Percentiles rank a stretch among this genome's conserved stretches.
These are phyloP conservation scores for Acleris holmiana DNA, from an alignment of 2,888 invertebrate genomes.

Conservation along the genomic window DNA sequence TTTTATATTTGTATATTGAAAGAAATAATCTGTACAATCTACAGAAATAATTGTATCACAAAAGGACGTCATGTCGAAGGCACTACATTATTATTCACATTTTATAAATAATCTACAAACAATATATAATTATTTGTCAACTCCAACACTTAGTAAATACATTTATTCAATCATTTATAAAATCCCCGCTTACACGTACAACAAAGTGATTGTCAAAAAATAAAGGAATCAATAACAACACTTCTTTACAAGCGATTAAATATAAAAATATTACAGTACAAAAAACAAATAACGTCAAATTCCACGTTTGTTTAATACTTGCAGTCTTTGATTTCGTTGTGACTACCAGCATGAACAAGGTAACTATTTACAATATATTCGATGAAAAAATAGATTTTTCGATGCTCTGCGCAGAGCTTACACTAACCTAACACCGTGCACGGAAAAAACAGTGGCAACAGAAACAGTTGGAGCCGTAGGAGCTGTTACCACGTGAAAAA, in stretches of 20 bases:
- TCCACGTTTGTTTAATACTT: conserved; percentile 63
- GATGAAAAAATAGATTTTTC: conserved; percentile 65
- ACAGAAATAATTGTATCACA: conserved; percentile 80
- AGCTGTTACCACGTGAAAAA: neutral
- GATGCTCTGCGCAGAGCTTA: conserved; percentile 74
- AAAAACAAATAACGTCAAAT: conserved; percentile 62
- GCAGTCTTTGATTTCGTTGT: conserved; percentile 84
- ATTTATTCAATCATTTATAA: conserved; percentile 21
- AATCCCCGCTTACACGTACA: conserved; percentile 42
- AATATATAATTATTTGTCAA: conserved; percentile 29
- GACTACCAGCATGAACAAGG: conserved; percentile 73
- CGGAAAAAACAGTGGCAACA: conserved; percentile 65
- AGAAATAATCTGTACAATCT: conserved; percentile 80
- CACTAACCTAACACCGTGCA: conserved; percentile 68
- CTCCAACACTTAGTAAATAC: conserved; percentile 35
- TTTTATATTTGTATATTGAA: conserved; percentile 73
- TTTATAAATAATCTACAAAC: conserved; percentile 26
- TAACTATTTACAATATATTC: conserved; percentile 77
- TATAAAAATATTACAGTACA: conserved; percentile 61
- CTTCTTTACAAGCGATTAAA: conserved; percentile 67
- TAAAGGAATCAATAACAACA: conserved; percentile 73
- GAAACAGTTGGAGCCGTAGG: conserved; percentile 37
- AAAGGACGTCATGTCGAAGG: conserved; percentile 80
- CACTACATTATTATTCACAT: conserved; percentile 56
- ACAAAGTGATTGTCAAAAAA: conserved; percentile 76